A percentile compares a stretch with the other conserved stretches of the same genome.
phyloP scores from a whole-genome alignment of 2,888 invertebrate species.

The Tolmerus cingulatus region DNA sequence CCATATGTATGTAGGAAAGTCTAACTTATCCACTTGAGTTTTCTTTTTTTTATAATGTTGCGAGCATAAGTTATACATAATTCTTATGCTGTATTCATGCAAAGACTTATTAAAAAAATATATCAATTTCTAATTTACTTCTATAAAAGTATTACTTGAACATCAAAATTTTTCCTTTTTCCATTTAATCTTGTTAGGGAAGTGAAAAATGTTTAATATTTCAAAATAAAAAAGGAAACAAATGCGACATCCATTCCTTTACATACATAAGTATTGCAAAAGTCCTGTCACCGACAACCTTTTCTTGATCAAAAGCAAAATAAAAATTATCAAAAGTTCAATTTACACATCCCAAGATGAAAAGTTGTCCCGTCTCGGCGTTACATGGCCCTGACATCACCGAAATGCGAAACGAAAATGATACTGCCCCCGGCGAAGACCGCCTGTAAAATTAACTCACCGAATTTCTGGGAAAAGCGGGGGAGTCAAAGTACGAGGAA shows the following conservation, averaged over 20 bases:
- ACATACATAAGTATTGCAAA: neutral
- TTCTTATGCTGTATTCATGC: too few relatives aligned
- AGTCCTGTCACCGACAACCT: neutral
- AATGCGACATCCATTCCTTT: neutral
- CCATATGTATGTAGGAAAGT: too few relatives aligned
- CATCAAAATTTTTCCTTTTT: too few relatives aligned
- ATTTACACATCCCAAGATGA: neutral
- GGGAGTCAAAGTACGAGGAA: neutral
- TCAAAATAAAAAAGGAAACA: neutral
- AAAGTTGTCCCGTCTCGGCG: neutral
- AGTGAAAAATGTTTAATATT: neutral
- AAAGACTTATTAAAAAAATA: too few relatives aligned
- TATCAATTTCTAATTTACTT: too few relatives aligned
- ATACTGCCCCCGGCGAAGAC: neutral
- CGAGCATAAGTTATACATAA: too few relatives aligned
- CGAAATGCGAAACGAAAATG: neutral
- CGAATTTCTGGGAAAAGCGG: neutral
- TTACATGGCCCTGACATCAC: neutral
- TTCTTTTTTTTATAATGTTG: too few relatives aligned
- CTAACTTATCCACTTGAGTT: too few relatives aligned
- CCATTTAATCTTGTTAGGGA: too few relatives aligned
- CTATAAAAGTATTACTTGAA: too few relatives aligned
- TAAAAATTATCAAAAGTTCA: neutral
- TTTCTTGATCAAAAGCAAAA: neutral
- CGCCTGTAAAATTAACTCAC: neutral